Evolutionary conservation across 2,113 vertebrate genomes (phyloP).

Genomic region (Nothocercus julius): DNA sequence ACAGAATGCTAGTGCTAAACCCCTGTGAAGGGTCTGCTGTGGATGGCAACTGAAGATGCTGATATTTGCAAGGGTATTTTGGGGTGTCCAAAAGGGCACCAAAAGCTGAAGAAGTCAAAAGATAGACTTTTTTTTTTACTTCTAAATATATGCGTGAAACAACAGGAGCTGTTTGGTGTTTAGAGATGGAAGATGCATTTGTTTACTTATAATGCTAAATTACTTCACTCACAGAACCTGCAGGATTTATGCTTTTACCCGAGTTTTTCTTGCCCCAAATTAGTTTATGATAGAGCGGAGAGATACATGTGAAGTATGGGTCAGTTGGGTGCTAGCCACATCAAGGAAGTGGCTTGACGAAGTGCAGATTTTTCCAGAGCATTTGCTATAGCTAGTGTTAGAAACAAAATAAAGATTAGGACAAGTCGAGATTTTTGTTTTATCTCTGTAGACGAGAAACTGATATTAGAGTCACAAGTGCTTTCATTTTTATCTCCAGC

Average conservation of each 20-base stretch:
- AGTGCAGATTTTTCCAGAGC: not conserved
- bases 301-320: not conserved
- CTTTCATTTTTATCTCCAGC: conserved; percentile 1
- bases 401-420: not conserved
- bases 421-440: not conserved
- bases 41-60: not conserved
- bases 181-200: not conserved
- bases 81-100: not conserved
- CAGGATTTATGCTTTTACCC: not conserved
- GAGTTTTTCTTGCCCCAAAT: not conserved
- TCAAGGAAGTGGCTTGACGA: not conserved
- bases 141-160: not conserved
- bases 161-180: not conserved
- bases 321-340: not conserved
- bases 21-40: not conserved
- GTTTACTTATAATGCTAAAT: not conserved
- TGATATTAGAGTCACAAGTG: not conserved
- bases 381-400: not conserved
- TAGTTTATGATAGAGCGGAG: not conserved
- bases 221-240: not conserved
- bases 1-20: not conserved
- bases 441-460: not conserved
- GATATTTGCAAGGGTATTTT: not conserved
- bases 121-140: not conserved
- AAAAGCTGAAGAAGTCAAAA: not conserved